Evolutionary conservation across 35 echinoderm and acorn worm genomes (phyloP), one percentile per base, ranked within the genome.

Genomic region (Heliocidaris erythrogramma): DNA sequence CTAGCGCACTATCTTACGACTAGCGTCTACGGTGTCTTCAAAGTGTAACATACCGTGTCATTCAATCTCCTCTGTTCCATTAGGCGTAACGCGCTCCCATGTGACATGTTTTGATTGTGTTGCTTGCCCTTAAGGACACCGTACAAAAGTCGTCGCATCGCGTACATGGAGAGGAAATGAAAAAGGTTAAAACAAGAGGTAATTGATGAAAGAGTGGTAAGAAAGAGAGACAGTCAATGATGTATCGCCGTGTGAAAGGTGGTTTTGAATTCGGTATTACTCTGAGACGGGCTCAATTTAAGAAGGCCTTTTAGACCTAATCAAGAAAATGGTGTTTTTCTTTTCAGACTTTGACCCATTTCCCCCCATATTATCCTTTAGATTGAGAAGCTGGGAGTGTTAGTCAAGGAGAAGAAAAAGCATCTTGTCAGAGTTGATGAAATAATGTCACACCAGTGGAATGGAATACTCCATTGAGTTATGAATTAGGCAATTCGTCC

Each of bases 1-100:
- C 60, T 69, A 69, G 60, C 60, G 60, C 60, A 69, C 60, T 69
- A 69, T 69, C 60, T 69, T 69, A 69, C 60, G 60, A 69, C 60
- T 69, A 69, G 60, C 60, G 60, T 69, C 60, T 69, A 69, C 60
- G 60, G 60, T 69, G 60, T 69, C 60, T 69, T 69, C 60, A 18
- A 69, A 69, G 60, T 69, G 60, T 69, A 69, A 69, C 60, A 69
- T 69, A 69, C 18, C 60, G 24, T 69, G 60, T 69, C 60, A 69
- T 69, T 69, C 17, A 69, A 69, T 69, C 16, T 24, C 60, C 21
- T 21, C 60, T 27, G 17, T 69, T 69, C 60, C 14, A 69, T 69
- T 69, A 69, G 60, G 60, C 60, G 60, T 69, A 69, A 69, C 60
- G 60, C 14, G 13, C 60, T 69, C 60, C 60, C 60, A 69, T 69